These are phyloP conservation scores for Epinephelus moara DNA, from an alignment of 2,113 vertebrate genomes.

Conservation along the genomic window DNA sequence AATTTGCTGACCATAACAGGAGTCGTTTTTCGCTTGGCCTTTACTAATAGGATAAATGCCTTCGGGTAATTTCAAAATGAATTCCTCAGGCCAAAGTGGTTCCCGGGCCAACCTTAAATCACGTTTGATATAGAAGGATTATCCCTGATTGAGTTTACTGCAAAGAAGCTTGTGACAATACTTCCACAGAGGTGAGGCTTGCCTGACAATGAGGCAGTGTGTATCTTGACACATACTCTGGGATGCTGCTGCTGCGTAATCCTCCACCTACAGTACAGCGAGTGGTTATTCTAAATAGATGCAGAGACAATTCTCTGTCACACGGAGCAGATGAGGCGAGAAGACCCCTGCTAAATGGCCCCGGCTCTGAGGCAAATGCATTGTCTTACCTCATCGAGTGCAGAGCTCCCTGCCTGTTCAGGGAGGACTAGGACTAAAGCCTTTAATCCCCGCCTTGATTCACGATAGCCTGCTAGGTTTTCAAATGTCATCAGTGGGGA, in stretches of 20 bases:
- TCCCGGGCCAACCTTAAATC: slow-evolving; percentile 58
- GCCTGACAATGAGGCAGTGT: slow-evolving; percentile 10
- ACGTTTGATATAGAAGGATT: slow-evolving; percentile 66
- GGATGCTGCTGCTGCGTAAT: slow-evolving; percentile 24
- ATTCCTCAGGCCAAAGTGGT: slow-evolving; percentile 66
- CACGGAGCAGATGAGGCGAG: slow-evolving; percentile 39
- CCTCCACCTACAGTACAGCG: slow-evolving; percentile 27
- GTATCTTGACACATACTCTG: slow-evolving; percentile 26
- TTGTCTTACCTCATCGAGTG: slow-evolving; percentile 65
- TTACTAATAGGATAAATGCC: slow-evolving; percentile 76
- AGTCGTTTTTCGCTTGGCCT: slow-evolving; percentile 61
- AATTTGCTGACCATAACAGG: slow-evolving; percentile 66
- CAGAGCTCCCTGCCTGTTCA: slow-evolving; percentile 63
- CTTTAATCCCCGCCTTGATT: slow-evolving; percentile 77
- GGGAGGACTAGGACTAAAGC: slow-evolving; percentile 73
- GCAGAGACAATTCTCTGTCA: slow-evolving; percentile 19
- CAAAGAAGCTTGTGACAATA: slow-evolving; percentile 50
- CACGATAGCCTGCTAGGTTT: slow-evolving; percentile 77
- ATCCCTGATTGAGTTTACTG: slow-evolving; percentile 68
- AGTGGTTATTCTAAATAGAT: slow-evolving; percentile 45
- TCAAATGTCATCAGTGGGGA: slow-evolving; percentile 74
- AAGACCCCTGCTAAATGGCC: slow-evolving; percentile 57
- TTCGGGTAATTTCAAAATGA: slow-evolving; percentile 72
- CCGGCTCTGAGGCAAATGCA: slow-evolving; percentile 61
- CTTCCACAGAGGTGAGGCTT: slow-evolving; percentile 20